Evolutionary conservation across 2,113 vertebrate species (phyloP).

Genomic region (Myocastor coypus): DNA sequence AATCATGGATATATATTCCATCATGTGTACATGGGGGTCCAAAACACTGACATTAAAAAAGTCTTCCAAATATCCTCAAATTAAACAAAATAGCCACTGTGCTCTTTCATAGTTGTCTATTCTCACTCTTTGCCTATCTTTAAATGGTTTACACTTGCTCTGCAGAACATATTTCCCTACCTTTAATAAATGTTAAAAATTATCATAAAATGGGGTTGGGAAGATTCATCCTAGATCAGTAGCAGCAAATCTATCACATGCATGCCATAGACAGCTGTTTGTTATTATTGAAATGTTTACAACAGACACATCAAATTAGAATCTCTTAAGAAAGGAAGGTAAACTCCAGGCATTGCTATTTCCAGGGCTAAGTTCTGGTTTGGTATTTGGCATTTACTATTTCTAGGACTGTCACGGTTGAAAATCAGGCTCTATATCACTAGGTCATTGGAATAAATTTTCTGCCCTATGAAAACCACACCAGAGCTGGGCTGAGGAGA

Average conservation of each 20-base stretch:
- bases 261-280: not conserved
- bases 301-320: not conserved
- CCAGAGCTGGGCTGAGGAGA: not conserved
- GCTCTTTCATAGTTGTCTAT: not conserved
- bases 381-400: not conserved
- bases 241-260: not conserved
- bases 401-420: not conserved
- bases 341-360: not conserved
- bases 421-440: not conserved
- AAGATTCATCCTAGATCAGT: not conserved
- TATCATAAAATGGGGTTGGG: not conserved
- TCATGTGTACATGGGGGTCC: rapidly evolving
- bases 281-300: not conserved
- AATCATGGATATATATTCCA: not conserved
- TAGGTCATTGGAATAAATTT: not conserved
- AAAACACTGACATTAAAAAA: not conserved
- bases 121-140: not conserved
- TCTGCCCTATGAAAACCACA: not conserved
- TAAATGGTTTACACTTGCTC: not conserved
- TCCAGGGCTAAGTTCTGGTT: not conserved
- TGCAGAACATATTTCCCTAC: not conserved
- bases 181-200: not conserved
- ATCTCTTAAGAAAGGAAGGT: not conserved
- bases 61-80: not conserved
- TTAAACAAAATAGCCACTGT: not conserved